Percentiles rank a stretch among this genome's conserved stretches.
phyloP scores from a whole-genome alignment of 2,888 invertebrate genomes.

The Tipula lateralis region DNA sequence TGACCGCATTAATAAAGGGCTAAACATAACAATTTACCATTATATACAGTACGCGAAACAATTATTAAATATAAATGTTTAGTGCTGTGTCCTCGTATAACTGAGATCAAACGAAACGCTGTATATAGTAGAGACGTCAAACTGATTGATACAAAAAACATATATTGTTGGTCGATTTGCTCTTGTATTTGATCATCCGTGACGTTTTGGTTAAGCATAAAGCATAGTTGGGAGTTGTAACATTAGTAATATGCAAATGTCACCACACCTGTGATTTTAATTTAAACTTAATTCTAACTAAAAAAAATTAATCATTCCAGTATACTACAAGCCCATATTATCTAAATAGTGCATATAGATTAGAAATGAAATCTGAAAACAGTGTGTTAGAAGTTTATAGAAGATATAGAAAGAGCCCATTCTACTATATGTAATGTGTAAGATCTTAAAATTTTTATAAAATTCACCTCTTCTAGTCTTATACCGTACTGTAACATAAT shows the following conservation, averaged over 20 bases:
- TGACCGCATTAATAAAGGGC: not conserved
- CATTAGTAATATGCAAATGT: not conserved
- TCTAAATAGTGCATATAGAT: too few species aligned
- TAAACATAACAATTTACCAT: not conserved
- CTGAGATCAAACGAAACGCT: not conserved
- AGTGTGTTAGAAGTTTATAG: not conserved
- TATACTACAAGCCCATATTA: not conserved
- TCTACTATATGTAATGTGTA: not conserved
- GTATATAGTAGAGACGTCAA: not conserved
- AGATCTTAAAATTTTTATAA: conserved; percentile 26
- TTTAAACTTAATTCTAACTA: not conserved
- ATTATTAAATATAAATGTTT: not conserved
- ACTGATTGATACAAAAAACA: not conserved
- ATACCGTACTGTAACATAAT: conserved; percentile 87
- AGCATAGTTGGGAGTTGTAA: not conserved
- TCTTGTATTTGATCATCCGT: not conserved
- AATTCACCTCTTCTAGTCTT: conserved; percentile 77
- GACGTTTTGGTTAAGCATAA: not conserved
- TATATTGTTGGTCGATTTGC: not conserved
- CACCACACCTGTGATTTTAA: not conserved
- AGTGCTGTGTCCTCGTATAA: not conserved
- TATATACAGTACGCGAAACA: not conserved
- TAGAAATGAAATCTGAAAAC: not conserved
- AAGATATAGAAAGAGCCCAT: not conserved
- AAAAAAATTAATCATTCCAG: not conserved